Conservation (phyloP, 2,797 vertebrate genomes). For the Onychomys arenicola region DNA sequence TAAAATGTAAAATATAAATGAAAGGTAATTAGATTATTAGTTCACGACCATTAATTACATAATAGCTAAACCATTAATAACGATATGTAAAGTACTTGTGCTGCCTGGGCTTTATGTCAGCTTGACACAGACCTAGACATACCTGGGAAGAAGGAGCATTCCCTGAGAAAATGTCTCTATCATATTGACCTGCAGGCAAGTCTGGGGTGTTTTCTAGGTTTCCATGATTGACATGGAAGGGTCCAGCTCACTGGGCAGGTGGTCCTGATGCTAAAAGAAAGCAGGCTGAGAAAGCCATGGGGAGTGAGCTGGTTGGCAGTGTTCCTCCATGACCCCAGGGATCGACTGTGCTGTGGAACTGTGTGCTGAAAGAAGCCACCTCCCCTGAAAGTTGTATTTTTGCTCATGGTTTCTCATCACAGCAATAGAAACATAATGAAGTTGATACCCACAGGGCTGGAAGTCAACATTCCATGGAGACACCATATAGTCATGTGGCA, state of each 20-base stretch:
- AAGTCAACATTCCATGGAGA: not conserved
- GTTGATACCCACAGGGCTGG: not conserved
- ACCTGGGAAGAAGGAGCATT: not conserved
- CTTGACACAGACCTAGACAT: not conserved
- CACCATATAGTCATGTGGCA: rapidly evolving
- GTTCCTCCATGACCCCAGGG: not conserved
- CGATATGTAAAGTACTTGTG: not conserved
- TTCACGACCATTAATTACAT: not conserved
- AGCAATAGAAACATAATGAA: not conserved
- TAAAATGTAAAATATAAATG: not conserved
- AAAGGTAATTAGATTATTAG: not conserved
- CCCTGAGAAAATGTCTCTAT: not conserved
- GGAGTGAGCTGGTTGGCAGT: not conserved
- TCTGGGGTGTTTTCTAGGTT: not conserved
- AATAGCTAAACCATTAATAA: not conserved
- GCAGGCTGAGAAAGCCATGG: not conserved
- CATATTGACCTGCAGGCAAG: not conserved
- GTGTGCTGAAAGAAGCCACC: not conserved
- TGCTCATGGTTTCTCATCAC: not conserved
- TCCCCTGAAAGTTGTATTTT: too few relatives aligned
- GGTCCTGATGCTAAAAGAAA: not conserved
- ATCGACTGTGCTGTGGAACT: not conserved
- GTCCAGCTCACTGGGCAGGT: not conserved
- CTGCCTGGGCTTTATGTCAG: too few relatives aligned
- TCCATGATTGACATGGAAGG: too few relatives aligned